Percentiles rank a stretch among this genome's conserved stretches.
phyloP scores from a whole-genome alignment of 1,140 invertebrate genomes.

The Calosoma granatense region DNA sequence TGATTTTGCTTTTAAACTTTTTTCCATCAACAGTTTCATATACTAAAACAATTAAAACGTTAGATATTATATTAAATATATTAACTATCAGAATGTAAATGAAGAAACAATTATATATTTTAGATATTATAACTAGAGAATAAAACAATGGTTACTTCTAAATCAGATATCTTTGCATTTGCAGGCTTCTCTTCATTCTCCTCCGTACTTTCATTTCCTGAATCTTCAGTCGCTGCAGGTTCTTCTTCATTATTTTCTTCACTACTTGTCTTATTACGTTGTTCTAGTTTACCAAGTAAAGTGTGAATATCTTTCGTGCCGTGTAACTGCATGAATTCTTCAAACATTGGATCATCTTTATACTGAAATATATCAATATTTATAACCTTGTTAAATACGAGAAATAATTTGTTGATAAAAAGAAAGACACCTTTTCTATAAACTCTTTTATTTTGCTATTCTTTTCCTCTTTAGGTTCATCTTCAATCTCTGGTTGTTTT shows the following conservation, averaged over 20 bases:
- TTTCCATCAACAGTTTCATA: constrained; percentile 48
- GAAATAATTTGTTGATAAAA: background rate
- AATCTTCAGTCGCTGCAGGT: constrained; percentile 20
- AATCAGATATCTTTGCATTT: constrained; percentile 57
- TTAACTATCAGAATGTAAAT: too few relatives aligned
- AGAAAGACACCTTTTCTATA: constrained; percentile 46
- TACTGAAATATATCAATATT: constrained; percentile 50
- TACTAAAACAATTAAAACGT: constrained; percentile 36
- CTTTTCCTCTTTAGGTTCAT: constrained; percentile 39
- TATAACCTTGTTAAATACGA: constrained; percentile 15
- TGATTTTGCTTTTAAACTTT: constrained; percentile 26
- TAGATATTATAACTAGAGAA: background rate
- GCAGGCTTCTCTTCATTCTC: constrained; percentile 42
- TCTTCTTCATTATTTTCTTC: constrained; percentile 28
- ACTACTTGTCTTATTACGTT: constrained; percentile 34
- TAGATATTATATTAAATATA: background rate
- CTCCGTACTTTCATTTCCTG: constrained; percentile 20
- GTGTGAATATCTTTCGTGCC: constrained; percentile 41
- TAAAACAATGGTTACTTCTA: constrained; percentile 45
- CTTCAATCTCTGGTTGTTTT: constrained; percentile 30
- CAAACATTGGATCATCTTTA: constrained; percentile 80
- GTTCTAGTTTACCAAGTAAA: constrained; percentile 19
- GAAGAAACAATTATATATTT: too few relatives aligned
- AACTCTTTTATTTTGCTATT: constrained; percentile 47
- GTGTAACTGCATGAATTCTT: constrained; percentile 79